A percentile compares a stretch with the other conserved stretches of the same genome.
These are phyloP conservation scores for Psilopogon haemacephalus DNA, from an alignment of 2,113 vertebrate genomes.

Conservation along the genomic window DNA sequence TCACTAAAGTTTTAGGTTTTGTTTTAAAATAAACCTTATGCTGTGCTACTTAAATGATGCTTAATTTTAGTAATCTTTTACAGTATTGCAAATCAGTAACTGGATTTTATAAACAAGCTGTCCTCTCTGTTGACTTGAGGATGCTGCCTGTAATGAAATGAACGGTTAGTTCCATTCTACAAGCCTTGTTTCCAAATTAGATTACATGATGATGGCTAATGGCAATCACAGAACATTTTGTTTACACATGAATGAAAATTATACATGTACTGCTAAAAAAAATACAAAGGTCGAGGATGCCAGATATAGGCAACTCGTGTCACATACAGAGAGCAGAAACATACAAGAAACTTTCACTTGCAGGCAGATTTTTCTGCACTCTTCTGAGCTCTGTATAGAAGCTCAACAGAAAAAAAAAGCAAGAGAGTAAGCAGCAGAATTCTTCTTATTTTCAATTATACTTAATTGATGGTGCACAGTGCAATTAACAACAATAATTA, in stretches of 20 bases:
- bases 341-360: neutral
- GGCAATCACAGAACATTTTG: neutral
- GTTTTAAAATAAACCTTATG: neutral
- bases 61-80: neutral
- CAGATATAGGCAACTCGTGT: neutral
- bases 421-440: fast-evolving
- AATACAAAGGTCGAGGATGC: neutral
- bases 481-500: neutral
- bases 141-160: conserved; percentile 32
- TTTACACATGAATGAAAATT: neutral
- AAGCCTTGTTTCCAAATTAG: neutral
- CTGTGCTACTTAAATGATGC: neutral
- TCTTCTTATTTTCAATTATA: neutral
- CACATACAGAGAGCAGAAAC: neutral
- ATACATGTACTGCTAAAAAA: neutral
- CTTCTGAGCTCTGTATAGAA: neutral
- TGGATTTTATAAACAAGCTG: neutral
- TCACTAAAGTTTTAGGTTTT: neutral
- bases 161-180: conserved; percentile 6
- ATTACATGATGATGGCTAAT: neutral
- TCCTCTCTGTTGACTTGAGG: neutral
- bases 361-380: neutral
- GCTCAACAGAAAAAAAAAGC: neutral
- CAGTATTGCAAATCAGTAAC: neutral
- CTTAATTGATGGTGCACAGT: neutral